Base-by-base conservation (phyloP, 2,888 invertebrate genomes). In the Chalcosyrphus nemorum region DNA sequence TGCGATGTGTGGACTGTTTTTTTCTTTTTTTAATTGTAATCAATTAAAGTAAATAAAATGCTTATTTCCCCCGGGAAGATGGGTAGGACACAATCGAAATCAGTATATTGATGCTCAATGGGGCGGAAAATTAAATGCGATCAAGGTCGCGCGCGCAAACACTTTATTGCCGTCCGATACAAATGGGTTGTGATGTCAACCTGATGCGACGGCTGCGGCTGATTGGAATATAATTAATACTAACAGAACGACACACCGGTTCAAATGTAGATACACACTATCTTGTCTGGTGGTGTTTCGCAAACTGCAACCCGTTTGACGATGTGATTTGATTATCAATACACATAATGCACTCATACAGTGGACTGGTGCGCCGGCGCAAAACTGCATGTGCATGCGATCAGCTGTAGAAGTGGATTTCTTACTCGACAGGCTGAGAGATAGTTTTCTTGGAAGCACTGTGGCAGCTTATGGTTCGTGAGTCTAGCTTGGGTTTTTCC, bases 121-220 rank as follows among this genome's bases (percentile, higher is more conserved):
- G 81, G 71, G 81, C 61, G 66, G 85, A 85, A 81, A 85, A 85
- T 81, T 81, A 85, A 85, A 80, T 45, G 66, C 85, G 66, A 81
- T 81, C 76, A 85, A 81, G 85, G 85, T 76, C 81, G 76, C 27
- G 29, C n/a, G 29, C 24, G n/a, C n/a, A n/a, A n/a, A n/a, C 7
- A 21, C 7, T 29, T 56, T 78, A 19, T 65, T 38, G 7, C 65
- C 56, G 11, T 15, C 15, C 45, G 68, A 43, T 59, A 52, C 32
- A 50, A 56, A 35, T 21, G 54, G 19, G 29, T n/a, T 27, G 50
- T 66, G 68, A 70, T 52, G 50, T 43, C 70, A 75, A 63, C 21
- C 32, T 47, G 50, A 59, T n/a, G 17, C 32, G 32, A 1, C 11
- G 32, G n/a, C 24, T 71, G 66, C 35, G 32, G 15, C 13, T 35